Conservation (phyloP, 2,113 vertebrate species). For the Formicarius rufipectus region DNA sequence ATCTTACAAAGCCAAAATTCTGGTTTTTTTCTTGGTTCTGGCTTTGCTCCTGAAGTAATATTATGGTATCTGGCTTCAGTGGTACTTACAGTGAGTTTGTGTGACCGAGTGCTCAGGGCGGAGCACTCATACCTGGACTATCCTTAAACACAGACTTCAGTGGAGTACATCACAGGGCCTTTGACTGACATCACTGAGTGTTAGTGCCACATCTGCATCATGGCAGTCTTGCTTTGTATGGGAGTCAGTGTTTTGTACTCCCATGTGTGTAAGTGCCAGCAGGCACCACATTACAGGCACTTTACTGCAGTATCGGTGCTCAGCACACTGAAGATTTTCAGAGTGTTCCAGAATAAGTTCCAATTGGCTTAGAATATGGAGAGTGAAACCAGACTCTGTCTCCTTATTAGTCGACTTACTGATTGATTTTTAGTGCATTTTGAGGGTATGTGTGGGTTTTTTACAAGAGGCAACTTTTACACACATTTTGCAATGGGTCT, state of each 20-base stretch:
- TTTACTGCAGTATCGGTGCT: neutral
- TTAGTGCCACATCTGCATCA: neutral
- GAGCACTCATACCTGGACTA: neutral
- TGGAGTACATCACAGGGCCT: rapidly evolving
- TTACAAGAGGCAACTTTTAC: neutral
- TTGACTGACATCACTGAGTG: neutral
- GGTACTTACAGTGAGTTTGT: neutral
- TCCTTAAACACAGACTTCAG: neutral
- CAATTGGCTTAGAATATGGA: neutral
- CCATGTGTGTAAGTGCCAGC: neutral
- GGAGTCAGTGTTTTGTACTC: neutral
- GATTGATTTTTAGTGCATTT: neutral
- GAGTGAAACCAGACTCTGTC: neutral
- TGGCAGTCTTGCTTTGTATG: neutral
- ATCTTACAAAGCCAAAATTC: neutral
- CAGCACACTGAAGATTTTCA: neutral
- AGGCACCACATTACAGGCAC: neutral
- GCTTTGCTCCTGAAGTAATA: neutral
- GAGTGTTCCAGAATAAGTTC: neutral
- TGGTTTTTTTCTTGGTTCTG: neutral
- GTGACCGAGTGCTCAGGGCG: neutral
- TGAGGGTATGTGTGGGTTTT: neutral
- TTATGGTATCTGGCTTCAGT: neutral
- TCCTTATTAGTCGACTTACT: neutral
- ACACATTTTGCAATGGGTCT: neutral